A percentile compares a stretch with the other conserved stretches of the same genome.
Evolutionary conservation across 2,888 invertebrate genomes (phyloP).

Genomic region (Limnephilus marmoratus): DNA sequence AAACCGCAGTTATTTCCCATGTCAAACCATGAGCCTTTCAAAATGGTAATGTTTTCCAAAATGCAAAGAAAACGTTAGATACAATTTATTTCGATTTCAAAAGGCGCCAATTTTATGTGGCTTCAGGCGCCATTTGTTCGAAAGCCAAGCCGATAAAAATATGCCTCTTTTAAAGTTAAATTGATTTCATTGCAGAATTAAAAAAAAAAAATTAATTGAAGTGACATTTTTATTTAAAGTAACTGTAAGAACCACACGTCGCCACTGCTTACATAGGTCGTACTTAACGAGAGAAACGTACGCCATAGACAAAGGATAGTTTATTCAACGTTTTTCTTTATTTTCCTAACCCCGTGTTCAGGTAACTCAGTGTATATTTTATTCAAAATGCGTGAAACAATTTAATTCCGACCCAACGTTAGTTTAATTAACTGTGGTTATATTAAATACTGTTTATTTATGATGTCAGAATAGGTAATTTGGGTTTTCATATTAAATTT

Average conservation of each 20-base stretch:
- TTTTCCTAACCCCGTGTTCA: neutral
- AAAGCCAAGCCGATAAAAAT: no score
- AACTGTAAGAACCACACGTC: neutral
- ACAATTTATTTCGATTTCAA: no score
- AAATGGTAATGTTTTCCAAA: no score
- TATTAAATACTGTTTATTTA: neutral
- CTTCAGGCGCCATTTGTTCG: no score
- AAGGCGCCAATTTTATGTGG: no score
- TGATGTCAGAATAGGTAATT: neutral
- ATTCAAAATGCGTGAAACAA: neutral
- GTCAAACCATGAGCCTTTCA: no score
- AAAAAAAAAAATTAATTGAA: no score
- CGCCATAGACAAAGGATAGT: neutral
- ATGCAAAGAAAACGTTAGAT: no score
- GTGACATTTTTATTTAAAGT: no score
- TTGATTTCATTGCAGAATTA: no score
- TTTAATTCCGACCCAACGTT: neutral
- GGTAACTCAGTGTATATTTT: neutral
- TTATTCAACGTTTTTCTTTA: neutral
- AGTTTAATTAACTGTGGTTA: neutral
- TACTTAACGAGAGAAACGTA: slow-evolving; percentile 21
- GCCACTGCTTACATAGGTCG: neutral
- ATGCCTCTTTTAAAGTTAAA: no score
- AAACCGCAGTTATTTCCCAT: no score
- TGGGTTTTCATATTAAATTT: neutral